phyloP scores from a whole-genome alignment of 2,888 invertebrate species.

The Dioctria rufipes region DNA sequence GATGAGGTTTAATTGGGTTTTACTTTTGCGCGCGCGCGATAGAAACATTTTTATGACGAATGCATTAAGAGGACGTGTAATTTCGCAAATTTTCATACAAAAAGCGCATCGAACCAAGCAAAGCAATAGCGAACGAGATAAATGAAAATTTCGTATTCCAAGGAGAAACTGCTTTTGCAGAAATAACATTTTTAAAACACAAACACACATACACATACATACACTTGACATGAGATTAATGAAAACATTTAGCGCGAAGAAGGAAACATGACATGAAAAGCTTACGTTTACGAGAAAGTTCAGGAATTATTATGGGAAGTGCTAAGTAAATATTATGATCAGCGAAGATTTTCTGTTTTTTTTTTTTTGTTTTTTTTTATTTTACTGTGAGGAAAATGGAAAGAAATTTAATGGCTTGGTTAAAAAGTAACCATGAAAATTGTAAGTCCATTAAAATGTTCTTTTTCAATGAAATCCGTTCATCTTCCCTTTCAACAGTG shows the following conservation, averaged over 20 bases:
- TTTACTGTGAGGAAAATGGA: neutral
- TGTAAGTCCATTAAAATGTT: neutral
- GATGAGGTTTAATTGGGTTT: slow-evolving; percentile 46
- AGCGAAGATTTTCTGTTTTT: neutral
- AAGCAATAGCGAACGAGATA: slow-evolving; percentile 8
- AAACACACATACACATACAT: too few relatives aligned
- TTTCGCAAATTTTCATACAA: slow-evolving; percentile 17
- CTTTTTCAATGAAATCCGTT: too few relatives aligned
- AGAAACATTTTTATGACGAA: slow-evolving; percentile 42
- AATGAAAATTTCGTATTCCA: slow-evolving; percentile 36
- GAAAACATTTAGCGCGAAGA: neutral
- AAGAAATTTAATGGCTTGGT: neutral
- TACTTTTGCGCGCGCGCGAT: neutral
- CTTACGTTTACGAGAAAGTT: slow-evolving; percentile 5
- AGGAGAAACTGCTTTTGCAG: slow-evolving; percentile 31
- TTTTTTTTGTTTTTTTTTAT: neutral
- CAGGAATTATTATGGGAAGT: slow-evolving; percentile 27
- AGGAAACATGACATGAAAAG: slow-evolving; percentile 2
- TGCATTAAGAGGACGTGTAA: slow-evolving; percentile 1
- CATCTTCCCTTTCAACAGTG: too few relatives aligned
- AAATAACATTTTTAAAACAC: neutral
- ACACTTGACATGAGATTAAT: slow-evolving; percentile 8
- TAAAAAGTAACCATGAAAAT: neutral
- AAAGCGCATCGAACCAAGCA: slow-evolving; percentile 40
- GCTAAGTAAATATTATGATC: slow-evolving; percentile 34